Evolutionary conservation across 1,140 invertebrate genomes (phyloP).

Genomic region (Zaprionus capensis): DNA sequence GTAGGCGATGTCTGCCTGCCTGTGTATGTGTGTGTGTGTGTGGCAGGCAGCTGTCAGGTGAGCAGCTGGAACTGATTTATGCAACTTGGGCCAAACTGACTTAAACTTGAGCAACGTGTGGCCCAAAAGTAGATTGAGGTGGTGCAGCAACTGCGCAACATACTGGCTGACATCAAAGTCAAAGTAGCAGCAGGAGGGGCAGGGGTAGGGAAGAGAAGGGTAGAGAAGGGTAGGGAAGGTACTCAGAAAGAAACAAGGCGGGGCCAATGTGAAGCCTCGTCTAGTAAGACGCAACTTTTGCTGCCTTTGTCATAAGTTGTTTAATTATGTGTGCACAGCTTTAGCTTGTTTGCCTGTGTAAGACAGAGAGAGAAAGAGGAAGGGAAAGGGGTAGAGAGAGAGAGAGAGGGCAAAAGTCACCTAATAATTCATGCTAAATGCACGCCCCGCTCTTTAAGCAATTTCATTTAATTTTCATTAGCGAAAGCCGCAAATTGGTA

Average conservation of each 20-base stretch:
- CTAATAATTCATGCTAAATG: conserved; percentile 69
- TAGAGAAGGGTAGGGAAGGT: neutral
- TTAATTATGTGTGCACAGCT: conserved; percentile 55
- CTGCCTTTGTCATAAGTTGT: conserved; percentile 38
- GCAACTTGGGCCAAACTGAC: conserved; percentile 34
- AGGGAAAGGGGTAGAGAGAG: neutral
- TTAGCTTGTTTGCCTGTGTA: neutral
- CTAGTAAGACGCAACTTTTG: conserved; percentile 31
- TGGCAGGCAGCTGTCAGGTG: conserved; percentile 62
- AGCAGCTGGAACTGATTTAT: conserved; percentile 69
- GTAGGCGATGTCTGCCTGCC: neutral
- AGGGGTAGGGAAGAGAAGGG: neutral
- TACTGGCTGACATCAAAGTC: conserved; percentile 22
- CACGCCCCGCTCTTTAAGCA: conserved; percentile 64
- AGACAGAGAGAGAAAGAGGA: neutral
- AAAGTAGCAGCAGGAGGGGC: neutral
- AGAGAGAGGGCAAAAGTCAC: conserved; percentile 32
- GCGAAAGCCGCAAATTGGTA: conserved; percentile 73
- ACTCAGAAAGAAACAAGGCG: neutral
- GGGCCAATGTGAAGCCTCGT: conserved; percentile 4
- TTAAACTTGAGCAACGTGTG: conserved; percentile 7
- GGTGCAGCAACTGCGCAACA: neutral
- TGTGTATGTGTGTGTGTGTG: conserved; percentile 19
- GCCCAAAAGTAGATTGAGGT: neutral
- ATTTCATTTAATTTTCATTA: conserved; percentile 81